Evolutionary conservation across 2,797 vertebrate species (phyloP).

Genomic region (Poecile montanus): DNA sequence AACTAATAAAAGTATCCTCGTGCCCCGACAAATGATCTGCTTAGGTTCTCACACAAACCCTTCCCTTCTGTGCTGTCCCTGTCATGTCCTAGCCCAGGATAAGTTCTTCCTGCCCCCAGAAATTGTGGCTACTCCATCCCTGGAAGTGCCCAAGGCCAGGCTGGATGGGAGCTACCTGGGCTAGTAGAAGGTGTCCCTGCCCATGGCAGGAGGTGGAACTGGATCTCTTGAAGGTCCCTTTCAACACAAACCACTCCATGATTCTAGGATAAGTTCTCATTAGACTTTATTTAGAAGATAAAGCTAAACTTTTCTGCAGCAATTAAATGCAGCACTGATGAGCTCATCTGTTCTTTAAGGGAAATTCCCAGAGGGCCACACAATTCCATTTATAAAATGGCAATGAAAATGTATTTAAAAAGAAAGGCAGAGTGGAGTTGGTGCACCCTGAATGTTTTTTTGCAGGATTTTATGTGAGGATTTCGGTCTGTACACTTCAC

Average conservation of each 20-base stretch:
- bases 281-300: slow-evolving; percentile 48
- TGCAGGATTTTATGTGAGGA: slow-evolving; percentile 58
- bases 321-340: slow-evolving; percentile 7
- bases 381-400: slow-evolving; percentile 5
- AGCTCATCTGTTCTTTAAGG: slow-evolving; percentile 39
- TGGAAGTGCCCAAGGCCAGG: not conserved
- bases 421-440: not conserved
- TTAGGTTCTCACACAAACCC: slow-evolving; percentile 64
- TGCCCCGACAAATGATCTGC: slow-evolving; percentile 44
- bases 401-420: not conserved
- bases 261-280: not conserved
- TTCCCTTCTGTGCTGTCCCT: not conserved
- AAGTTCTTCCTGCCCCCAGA: not conserved
- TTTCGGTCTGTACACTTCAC: slow-evolving; percentile 50
- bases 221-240: not conserved
- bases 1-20: slow-evolving; percentile 57
- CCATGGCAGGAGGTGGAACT: not conserved
- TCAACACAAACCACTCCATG: not conserved
- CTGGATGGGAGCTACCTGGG: rapidly evolving
- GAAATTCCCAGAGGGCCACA: slow-evolving; percentile 20
- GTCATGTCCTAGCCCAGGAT: not conserved
- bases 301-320: slow-evolving; percentile 28
- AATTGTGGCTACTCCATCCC: not conserved
- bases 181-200: not conserved
- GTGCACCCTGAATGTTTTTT: not conserved